Conservation (phyloP, 2,888 invertebrate species). For the Alentia gelatinosa region DNA sequence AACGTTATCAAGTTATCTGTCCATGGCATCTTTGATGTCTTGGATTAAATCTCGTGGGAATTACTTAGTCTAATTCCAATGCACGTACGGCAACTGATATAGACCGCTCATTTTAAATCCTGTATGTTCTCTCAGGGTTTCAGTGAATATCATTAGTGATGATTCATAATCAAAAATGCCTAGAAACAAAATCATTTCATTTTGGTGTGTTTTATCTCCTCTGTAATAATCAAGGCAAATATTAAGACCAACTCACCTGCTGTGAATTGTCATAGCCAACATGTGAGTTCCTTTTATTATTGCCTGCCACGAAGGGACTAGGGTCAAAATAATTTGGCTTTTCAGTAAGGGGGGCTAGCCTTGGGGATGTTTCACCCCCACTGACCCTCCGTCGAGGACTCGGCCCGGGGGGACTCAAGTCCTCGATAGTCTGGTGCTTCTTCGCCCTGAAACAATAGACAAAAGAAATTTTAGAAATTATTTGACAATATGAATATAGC, state of each 20-base stretch:
- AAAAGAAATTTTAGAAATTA: not conserved
- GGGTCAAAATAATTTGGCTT: conserved; percentile 72
- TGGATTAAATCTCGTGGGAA: too few relatives aligned
- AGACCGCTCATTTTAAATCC: too few relatives aligned
- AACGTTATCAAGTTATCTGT: too few relatives aligned
- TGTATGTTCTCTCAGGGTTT: too few relatives aligned
- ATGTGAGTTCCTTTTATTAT: not conserved
- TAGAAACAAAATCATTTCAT: too few relatives aligned
- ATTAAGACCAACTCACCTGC: not conserved
- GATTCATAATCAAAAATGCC: too few relatives aligned
- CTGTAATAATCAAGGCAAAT: too few relatives aligned
- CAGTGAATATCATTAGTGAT: too few relatives aligned
- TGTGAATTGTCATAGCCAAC: not conserved
- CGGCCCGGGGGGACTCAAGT: not conserved
- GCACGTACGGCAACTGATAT: too few relatives aligned
- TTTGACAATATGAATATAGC: not conserved
- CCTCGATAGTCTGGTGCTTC: not conserved
- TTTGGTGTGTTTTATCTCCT: too few relatives aligned
- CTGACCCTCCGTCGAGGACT: not conserved
- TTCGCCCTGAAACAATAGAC: not conserved
- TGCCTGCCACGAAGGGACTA: not conserved
- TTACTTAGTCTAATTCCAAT: too few relatives aligned
- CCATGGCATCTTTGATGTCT: too few relatives aligned
- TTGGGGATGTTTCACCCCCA: conserved; percentile 16
- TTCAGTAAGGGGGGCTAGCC: conserved; percentile 66